phyloP scores from a whole-genome alignment of 2,888 invertebrate genomes.

The Acronicta aceris region DNA sequence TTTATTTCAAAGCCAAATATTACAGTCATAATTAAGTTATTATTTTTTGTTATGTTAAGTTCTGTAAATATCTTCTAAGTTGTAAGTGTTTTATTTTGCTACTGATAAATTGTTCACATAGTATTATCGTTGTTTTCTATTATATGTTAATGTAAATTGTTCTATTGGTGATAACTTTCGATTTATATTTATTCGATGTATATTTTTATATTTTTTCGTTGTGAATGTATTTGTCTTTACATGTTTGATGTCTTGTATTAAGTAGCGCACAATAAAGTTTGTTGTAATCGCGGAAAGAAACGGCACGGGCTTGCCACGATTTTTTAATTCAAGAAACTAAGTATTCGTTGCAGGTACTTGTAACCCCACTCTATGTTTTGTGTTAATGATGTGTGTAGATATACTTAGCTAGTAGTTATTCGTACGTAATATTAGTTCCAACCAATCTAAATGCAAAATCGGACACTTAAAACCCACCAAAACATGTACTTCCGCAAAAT shows the following conservation, averaged over 20 bases:
- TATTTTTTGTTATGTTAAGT: slow-evolving; percentile 84
- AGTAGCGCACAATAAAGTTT: slow-evolving; percentile 48
- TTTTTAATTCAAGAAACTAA: slow-evolving; percentile 52
- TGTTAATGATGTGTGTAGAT: slow-evolving; percentile 62
- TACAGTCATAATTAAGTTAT: slow-evolving; percentile 87
- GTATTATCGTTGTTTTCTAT: slow-evolving; percentile 87
- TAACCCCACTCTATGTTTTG: slow-evolving; percentile 52
- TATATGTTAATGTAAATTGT: slow-evolving; percentile 82
- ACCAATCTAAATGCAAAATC: slow-evolving; percentile 68
- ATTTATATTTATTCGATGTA: slow-evolving; percentile 86
- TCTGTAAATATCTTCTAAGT: slow-evolving; percentile 83
- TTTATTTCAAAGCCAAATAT: slow-evolving; percentile 89
- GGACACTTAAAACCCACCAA: slow-evolving; percentile 75
- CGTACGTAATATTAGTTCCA: slow-evolving; percentile 70
- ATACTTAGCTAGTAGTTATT: slow-evolving; percentile 63
- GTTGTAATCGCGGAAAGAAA: slow-evolving; percentile 45
- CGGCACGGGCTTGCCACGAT: slow-evolving; percentile 78
- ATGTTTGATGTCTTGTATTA: slow-evolving; percentile 70
- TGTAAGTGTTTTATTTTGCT: slow-evolving; percentile 83
- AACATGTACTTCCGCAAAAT: slow-evolving; percentile 55
- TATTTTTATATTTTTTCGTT: slow-evolving; percentile 81
- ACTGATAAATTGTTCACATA: slow-evolving; percentile 79
- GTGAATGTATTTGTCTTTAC: slow-evolving; percentile 76
- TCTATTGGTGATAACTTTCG: slow-evolving; percentile 73
- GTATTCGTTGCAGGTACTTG: slow-evolving; percentile 53